Evolutionary conservation across 2,113 vertebrate genomes (phyloP), one percentile per base, ranked within the genome.

Genomic region (Athene noctua): DNA sequence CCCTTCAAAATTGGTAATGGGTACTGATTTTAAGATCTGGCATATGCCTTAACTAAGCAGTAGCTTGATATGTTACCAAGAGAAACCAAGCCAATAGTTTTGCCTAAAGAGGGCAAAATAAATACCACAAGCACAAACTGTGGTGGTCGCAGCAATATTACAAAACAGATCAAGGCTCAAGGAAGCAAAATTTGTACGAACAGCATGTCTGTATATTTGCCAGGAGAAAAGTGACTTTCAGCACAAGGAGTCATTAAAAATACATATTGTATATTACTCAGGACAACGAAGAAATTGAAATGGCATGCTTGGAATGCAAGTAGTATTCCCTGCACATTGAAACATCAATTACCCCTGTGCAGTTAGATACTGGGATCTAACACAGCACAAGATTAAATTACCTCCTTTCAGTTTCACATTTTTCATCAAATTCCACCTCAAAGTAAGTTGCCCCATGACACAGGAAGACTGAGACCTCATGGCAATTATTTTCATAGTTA

Each of bases 351-450:
- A 15, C 17, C 18, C 26, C 86, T 86, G 77, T 67, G 61, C 54
- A 62, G 52, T 93, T 2, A 81, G 80, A 8, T 25, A 52, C 4
- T 52, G 61, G 61, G 63, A 74, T n/a, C 46, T 14, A 74, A 68
- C 30, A 59, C 20, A 54, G 83, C 55, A 40, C 67, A 80, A 75
- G 62, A 54, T 18, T 32, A 67, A 90, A 84, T 97, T 97, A 99
- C 99, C 99, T 99, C 95, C 99, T 99, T 96, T 99, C 99, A 5
- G 99, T 99, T 98, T 99, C 99, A 97, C 99, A 99, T 92, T 98
- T 99, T 22, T 99, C 99, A 66, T 99, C 99, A 95, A 99, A 99
- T 96, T 99, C 99, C 96, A 99, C 98, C 97, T 99, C 99, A 84
- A 99, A 99, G 68, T 98, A 99, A 6, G 99, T 99, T 38, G 99